These are phyloP conservation scores for Dolichotis patagonum DNA, from an alignment of 2,113 vertebrate species.

Conservation along the genomic window DNA sequence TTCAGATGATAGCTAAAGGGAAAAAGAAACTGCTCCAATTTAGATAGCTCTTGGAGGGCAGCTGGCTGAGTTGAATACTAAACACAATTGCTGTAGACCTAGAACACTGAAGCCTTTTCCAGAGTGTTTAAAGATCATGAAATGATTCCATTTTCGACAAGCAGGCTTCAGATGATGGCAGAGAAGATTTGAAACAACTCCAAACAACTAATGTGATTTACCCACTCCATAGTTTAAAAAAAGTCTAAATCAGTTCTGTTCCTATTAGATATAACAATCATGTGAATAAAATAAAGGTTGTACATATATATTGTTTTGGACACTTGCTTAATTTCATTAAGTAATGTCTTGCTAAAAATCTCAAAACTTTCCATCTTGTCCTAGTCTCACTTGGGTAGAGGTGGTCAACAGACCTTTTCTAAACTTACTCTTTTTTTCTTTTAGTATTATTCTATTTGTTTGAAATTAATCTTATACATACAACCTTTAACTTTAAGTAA, in stretches of 20 bases:
- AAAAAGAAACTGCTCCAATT: background rate
- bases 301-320: constrained; percentile 30
- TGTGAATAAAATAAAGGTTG: constrained; percentile 24
- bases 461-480: background rate
- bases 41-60: background rate
- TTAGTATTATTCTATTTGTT: background rate
- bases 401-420: background rate
- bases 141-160: constrained; percentile 13
- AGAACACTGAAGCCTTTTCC: background rate
- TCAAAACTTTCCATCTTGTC: background rate
- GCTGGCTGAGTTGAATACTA: background rate
- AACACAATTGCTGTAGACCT: background rate
- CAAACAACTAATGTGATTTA: background rate
- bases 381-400: background rate
- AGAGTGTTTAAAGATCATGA: background rate
- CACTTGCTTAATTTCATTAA: background rate
- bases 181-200: background rate
- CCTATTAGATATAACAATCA: background rate
- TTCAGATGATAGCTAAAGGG: background rate
- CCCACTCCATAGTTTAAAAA: background rate
- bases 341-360: background rate
- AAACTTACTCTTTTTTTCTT: background rate
- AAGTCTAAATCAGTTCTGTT: background rate
- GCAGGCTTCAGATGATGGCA: background rate
- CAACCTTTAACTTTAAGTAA: background rate